Base-by-base conservation (phyloP, 2,888 invertebrate species). In the Eubasilissa splendida region DNA sequence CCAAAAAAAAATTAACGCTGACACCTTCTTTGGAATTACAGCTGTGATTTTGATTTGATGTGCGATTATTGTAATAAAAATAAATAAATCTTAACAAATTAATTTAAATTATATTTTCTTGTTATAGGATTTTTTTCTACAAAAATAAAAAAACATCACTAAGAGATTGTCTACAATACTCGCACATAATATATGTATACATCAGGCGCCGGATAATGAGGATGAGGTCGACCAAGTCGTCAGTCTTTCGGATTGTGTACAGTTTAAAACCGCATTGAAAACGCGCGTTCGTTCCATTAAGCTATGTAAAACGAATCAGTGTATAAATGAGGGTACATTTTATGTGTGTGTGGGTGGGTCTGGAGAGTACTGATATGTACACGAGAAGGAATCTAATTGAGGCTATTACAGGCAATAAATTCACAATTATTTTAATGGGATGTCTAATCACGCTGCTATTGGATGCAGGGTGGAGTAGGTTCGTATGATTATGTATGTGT, bases 381-480 rank as follows among this genome's bases (percentile, higher is more conserved):
- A 33, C 31, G 63, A 63, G 33, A 33, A 31, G n/a, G 63, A 33
- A 33, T 63, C 33, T 11, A 33, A 63, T 12, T 33, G 63, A 33
- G 31, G 14, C 65, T 54, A 77, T 68, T 56, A 77, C 65, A 52
- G 56, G 33, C 58, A 66, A 77, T 77, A 66, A 77, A 68, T 77
- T 58, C 68, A 58, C 68, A 31, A 63, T 52, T 76, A 14, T 76
- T 76, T 50, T 54, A 63, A 65, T 65, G 76, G 63, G 63, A 53
- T 76, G 31, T 65, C 52, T 65, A 76, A 76, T 76, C 63, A n/a
- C 10, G 52, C 42, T 52, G 14, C 60, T n/a, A 53, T 52, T 68
- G 68, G 14, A 5, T 50, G 50, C 14, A 4, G 10, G 50, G 50
- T 68, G 50, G n/a, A 11, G 50, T 22, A 22, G 22, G 1, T 22